These are phyloP conservation scores for Morus bassanus DNA, from an alignment of 2,797 vertebrate species.

Conservation along the genomic window DNA sequence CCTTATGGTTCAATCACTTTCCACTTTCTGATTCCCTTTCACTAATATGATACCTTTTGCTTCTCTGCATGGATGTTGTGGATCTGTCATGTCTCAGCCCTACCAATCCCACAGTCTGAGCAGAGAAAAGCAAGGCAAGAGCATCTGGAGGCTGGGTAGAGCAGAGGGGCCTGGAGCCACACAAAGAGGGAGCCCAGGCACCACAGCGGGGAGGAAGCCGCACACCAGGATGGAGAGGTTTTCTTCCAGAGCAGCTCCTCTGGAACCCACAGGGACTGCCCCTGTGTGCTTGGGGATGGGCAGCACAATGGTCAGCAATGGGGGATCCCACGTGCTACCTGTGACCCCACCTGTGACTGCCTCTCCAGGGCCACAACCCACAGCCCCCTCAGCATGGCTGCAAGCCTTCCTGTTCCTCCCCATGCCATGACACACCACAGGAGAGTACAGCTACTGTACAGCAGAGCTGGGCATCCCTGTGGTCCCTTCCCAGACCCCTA, in stretches of 20 bases:
- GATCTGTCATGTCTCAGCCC: not conserved
- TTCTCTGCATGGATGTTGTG: not conserved
- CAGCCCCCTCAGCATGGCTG: not conserved
- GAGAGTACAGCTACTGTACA: fast-evolving
- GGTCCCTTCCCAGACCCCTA: too few relatives aligned
- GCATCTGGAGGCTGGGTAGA: not conserved
- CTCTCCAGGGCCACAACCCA: not conserved
- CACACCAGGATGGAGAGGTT: not conserved
- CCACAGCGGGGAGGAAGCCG: fast-evolving
- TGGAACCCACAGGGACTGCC: fast-evolving
- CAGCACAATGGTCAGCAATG: not conserved
- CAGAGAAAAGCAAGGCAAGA: not conserved
- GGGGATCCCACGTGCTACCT: too few relatives aligned
- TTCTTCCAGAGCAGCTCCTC: not conserved
- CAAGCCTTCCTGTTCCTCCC: not conserved
- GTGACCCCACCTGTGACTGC: not conserved
- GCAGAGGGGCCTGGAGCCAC: not conserved
- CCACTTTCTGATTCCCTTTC: not conserved
- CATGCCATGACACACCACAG: fast-evolving
- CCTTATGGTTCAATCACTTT: not conserved
- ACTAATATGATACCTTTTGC: not conserved
- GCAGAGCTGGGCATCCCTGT: not conserved
- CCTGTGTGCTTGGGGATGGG: not conserved
- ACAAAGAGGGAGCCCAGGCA: not conserved
- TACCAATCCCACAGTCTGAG: not conserved